These are phyloP conservation scores for Parelbella ahira DNA, from an alignment of 2,888 invertebrate genomes.

Conservation along the genomic window DNA sequence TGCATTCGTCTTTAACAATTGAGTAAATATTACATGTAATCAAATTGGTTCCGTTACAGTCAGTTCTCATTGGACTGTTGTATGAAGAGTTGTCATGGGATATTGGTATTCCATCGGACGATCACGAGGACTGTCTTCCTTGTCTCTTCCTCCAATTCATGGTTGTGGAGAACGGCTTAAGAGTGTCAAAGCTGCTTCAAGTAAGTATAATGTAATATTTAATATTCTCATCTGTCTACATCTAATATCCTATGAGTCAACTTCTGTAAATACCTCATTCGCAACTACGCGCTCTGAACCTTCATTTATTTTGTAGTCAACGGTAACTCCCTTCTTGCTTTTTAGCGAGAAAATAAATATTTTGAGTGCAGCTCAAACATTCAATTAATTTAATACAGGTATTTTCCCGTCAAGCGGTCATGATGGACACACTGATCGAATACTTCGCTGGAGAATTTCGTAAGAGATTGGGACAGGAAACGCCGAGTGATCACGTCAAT, in stretches of 20 bases:
- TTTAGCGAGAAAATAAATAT: too few relatives aligned
- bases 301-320: too few relatives aligned
- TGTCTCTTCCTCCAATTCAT: constrained; percentile 96
- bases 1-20: too few relatives aligned
- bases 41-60: too few relatives aligned
- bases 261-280: too few relatives aligned
- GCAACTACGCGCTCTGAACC: too few relatives aligned
- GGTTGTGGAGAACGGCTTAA: constrained; percentile 87
- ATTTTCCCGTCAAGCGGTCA: constrained; percentile 87
- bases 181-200: constrained; percentile 90
- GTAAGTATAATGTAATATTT: too few relatives aligned
- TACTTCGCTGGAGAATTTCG: constrained; percentile 90
- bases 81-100: constrained; percentile 97
- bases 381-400: constrained; percentile 77
- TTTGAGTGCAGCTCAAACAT: too few relatives aligned
- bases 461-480: constrained; percentile 78
- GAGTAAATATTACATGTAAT: too few relatives aligned
- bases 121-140: constrained; percentile 92
- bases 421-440: constrained; percentile 93
- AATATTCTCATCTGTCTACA: too few relatives aligned
- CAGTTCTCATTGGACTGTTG: constrained; percentile 89
- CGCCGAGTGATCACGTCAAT: constrained; percentile 70
- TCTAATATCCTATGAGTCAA: too few relatives aligned
- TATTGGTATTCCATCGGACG: constrained; percentile 91
- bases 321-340: too few relatives aligned